Evolutionary conservation across 1,140 invertebrate genomes (phyloP).

Genomic region (Drosophila hydei): DNA sequence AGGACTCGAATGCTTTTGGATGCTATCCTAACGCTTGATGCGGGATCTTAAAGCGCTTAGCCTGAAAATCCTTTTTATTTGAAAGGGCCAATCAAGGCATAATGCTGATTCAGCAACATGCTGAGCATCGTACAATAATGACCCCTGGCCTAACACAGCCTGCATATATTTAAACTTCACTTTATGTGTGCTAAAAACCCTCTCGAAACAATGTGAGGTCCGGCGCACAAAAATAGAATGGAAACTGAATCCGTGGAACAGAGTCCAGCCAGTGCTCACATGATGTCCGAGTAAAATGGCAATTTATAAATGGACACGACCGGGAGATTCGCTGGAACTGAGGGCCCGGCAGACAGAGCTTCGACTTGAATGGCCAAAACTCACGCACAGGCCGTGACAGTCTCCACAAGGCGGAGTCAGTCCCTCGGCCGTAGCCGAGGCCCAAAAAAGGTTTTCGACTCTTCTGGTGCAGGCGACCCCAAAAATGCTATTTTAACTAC

Average conservation of each 20-base stretch:
- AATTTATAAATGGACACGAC: slow-evolving; percentile 41
- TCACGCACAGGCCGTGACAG: slow-evolving; percentile 42
- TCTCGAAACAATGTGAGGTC: background rate
- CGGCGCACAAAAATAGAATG: slow-evolving; percentile 49
- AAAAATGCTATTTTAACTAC: slow-evolving; percentile 75
- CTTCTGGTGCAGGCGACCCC: slow-evolving; percentile 7
- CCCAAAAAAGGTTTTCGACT: slow-evolving; percentile 17
- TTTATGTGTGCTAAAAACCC: background rate
- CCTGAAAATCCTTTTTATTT: background rate
- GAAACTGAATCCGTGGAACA: slow-evolving; percentile 29
- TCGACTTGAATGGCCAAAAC: slow-evolving; percentile 45
- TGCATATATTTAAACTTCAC: background rate
- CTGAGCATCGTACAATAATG: background rate
- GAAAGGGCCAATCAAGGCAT: background rate
- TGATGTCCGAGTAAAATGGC: slow-evolving; percentile 48
- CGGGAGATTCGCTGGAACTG: slow-evolving; percentile 53
- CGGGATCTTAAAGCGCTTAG: background rate
- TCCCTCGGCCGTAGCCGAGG: background rate
- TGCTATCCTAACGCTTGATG: too few relatives aligned
- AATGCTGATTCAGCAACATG: background rate
- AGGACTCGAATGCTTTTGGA: too few relatives aligned
- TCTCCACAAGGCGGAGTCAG: background rate
- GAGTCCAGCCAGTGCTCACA: slow-evolving; percentile 5
- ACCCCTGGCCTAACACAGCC: background rate
- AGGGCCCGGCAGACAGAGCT: slow-evolving; percentile 1